phyloP scores from a whole-genome alignment of 2,797 vertebrate genomes.

The Tauraco hartlaubi region DNA sequence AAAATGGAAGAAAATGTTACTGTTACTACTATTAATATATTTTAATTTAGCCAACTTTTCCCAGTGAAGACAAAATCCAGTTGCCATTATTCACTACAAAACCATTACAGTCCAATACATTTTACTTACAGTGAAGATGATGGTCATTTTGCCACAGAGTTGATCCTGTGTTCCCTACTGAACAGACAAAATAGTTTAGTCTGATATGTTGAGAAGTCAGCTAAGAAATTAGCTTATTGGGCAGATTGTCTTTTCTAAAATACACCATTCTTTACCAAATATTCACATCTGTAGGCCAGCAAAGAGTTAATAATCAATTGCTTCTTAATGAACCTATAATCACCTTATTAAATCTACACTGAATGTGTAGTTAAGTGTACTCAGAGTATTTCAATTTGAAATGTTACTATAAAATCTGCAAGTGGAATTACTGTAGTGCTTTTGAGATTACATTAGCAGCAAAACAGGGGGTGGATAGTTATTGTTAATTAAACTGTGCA shows the following conservation, averaged over 20 bases:
- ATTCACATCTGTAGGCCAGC: background rate
- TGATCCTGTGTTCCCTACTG: background rate
- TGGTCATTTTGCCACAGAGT: background rate
- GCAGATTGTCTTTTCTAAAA: background rate
- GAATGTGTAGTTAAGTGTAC: slow-evolving; percentile 26
- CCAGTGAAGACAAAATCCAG: background rate
- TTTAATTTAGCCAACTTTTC: background rate
- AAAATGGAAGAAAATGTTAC: background rate
- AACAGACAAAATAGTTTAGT: background rate
- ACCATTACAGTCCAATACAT: background rate
- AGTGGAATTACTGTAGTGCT: slow-evolving; percentile 25
- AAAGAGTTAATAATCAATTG: slow-evolving; percentile 47
- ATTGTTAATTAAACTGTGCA: slow-evolving; percentile 29
- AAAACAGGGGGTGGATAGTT: slow-evolving; percentile 22
- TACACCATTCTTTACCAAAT: background rate
- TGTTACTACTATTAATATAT: background rate
- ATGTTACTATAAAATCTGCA: slow-evolving; percentile 54
- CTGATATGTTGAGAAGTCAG: background rate
- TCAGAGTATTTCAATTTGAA: slow-evolving; percentile 42
- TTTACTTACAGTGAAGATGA: background rate
- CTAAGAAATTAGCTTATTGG: background rate
- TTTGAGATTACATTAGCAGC: slow-evolving; percentile 40
- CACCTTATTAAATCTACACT: slow-evolving; percentile 11
- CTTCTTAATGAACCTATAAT: slow-evolving; percentile 22
- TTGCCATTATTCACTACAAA: background rate